phyloP scores from a whole-genome alignment of 2,888 invertebrate genomes.

The Sminthurides aquaticus region DNA sequence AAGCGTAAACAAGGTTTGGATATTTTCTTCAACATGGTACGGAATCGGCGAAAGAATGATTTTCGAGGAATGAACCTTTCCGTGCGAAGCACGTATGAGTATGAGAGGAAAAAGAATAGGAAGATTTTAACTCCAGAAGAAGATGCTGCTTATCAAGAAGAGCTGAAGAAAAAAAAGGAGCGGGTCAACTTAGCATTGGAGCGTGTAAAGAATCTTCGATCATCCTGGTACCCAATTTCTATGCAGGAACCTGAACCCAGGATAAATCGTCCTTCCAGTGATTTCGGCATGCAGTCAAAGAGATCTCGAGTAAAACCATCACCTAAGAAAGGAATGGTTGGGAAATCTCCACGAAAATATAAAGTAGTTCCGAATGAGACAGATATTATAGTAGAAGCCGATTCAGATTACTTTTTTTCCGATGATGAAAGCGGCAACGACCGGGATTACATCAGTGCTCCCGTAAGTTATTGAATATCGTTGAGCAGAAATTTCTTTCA shows the following conservation, averaged over 20 bases:
- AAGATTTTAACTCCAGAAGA: constrained; percentile 10
- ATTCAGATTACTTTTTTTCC: constrained; percentile 28
- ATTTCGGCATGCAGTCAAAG: neutral
- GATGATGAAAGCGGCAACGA: constrained; percentile 23
- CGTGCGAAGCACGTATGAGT: constrained; percentile 12
- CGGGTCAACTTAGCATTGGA: constrained; percentile 21
- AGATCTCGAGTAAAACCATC: constrained; percentile 7
- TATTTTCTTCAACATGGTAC: constrained; percentile 21
- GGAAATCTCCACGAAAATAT: constrained; percentile 25
- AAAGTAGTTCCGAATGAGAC: constrained; percentile 12
- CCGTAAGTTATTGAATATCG: constrained; percentile 9
- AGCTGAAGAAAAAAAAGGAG: constrained; percentile 8
- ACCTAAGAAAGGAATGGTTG: constrained; percentile 16
- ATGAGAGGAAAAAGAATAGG: constrained; percentile 9
- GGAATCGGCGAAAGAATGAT: constrained; percentile 10
- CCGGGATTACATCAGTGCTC: neutral
- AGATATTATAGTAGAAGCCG: constrained; percentile 18
- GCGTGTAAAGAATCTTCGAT: constrained; percentile 20
- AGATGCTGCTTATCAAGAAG: constrained; percentile 1
- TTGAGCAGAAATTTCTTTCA: neutral
- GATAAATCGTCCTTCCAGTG: neutral
- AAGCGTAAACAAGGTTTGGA: constrained; percentile 24
- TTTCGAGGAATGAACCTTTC: constrained; percentile 16
- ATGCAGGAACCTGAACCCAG: neutral
- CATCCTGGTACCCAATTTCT: constrained; percentile 20